Percentiles rank a stretch among this genome's conserved stretches.
phyloP scores from a whole-genome alignment of 2,888 invertebrate species.

The Cloeon dipterum region DNA sequence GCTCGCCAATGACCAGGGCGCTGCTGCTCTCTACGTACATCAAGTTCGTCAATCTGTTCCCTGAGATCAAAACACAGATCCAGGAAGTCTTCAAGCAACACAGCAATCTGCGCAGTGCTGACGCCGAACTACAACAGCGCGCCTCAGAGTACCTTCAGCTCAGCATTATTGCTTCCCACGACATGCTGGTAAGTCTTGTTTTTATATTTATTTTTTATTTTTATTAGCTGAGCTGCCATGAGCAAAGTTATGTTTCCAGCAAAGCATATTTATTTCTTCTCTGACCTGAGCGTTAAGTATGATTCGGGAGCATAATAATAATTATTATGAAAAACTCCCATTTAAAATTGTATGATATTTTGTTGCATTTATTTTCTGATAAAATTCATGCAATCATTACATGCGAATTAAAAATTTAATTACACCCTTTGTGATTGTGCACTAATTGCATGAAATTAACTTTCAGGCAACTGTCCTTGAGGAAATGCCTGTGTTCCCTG shows the following conservation, averaged over 20 bases:
- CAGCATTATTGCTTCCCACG: slow-evolving; percentile 86
- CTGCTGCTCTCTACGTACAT: slow-evolving; percentile 93
- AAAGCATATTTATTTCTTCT: slow-evolving; percentile 2
- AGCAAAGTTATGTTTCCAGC: slow-evolving; percentile 2
- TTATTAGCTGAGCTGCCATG: too few relatives aligned
- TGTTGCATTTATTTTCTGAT: too few relatives aligned
- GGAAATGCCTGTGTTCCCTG: slow-evolving; percentile 99
- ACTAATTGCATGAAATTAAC: too few relatives aligned
- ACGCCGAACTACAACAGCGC: slow-evolving; percentile 94
- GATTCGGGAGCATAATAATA: too few relatives aligned
- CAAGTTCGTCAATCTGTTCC: slow-evolving; percentile 97
- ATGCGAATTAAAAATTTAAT: background rate
- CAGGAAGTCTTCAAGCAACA: slow-evolving; percentile 88
- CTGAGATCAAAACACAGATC: slow-evolving; percentile 88
- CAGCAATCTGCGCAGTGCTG: slow-evolving; percentile 89
- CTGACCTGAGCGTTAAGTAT: too few relatives aligned
- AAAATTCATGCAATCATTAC: background rate
- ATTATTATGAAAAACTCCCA: too few relatives aligned
- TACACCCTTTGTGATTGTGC: too few relatives aligned
- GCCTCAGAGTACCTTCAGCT: slow-evolving; percentile 94
- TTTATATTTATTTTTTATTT: background rate
- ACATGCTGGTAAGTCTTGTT: slow-evolving; percentile 54
- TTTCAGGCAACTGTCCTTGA: slow-evolving; percentile 78
- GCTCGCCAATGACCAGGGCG: slow-evolving; percentile 91
- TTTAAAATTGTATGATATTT: background rate